Base-by-base conservation (phyloP, 2,888 invertebrate genomes). In the Caenorhabditis afra region DNA sequence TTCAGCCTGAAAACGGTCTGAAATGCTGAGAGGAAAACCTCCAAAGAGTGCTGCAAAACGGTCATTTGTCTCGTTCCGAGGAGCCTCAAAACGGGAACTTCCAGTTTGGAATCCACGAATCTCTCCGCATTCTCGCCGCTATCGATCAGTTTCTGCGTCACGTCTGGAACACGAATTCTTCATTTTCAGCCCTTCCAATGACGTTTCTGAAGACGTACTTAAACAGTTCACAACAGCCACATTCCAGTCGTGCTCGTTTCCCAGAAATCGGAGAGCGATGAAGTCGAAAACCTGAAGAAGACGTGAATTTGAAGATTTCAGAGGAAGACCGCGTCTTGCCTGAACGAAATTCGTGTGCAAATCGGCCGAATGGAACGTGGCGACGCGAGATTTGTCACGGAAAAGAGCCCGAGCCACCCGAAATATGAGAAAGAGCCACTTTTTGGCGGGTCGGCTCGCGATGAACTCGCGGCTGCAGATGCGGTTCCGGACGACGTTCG, bases 111-210 rank as follows among this genome's bases (percentile, higher is more conserved):
- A 12, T 80, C 74, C 39, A 82, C 82, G 39, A 82, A 82, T n/a
- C 53, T 68, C n/a, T 57, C 44, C 7, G 78, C 78, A 39, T 78
- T 68, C 14, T 78, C 78, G 1, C 64, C 61, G 11, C 50, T 75
- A 49, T 66, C 66, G n/a, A 81, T 70, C 22, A 81, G 59, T 65
- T 81, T 81, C 44, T 81, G 81, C 7, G 81, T 81, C 1, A 79
- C 79, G 47, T 71, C 81, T 81, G 47, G 29, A 79, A 44, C 10
- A 16, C 0, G 23, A 41, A 12, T 16, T 12, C 29, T 29, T 29
- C 29, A 29, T 29, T 29, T 29, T 7, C 29, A 5, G 29, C 20
- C 10, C 7, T 22, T 18, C 10, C 10, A 12, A 29, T 7, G 44
- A 52, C 23, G 16, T 20, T 5, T 11, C n/a, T 0, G 23, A 16